These are phyloP conservation scores for Tachina lurida DNA, from an alignment of 2,888 invertebrate genomes.

Conservation along the genomic window DNA sequence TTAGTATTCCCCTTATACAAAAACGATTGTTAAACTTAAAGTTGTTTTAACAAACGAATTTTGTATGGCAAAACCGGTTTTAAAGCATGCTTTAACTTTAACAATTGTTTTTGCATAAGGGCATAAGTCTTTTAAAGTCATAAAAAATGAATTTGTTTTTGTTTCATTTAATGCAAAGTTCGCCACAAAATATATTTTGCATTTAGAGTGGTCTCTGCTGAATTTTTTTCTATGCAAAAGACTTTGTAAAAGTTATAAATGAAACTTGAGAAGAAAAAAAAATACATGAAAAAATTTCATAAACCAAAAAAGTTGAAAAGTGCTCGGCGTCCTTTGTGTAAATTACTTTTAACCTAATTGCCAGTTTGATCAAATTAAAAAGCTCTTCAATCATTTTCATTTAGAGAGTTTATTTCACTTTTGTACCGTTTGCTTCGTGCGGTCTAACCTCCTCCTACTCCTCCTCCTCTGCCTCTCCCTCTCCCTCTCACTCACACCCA, in stretches of 20 bases:
- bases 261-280: not conserved
- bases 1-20: no score
- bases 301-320: not conserved
- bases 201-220: not conserved
- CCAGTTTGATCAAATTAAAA: constrained; percentile 61
- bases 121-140: no score
- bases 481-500: not conserved
- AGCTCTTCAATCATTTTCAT: constrained; percentile 53
- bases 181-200: not conserved
- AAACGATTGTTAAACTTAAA: no score
- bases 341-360: constrained; percentile 64
- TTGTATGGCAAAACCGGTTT: no score
- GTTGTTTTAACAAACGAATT: no score
- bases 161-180: not conserved
- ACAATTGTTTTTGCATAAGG: no score
- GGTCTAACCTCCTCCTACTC: not conserved
- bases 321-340: constrained; percentile 9
- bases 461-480: not conserved
- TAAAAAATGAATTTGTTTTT: no score
- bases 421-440: not conserved
- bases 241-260: not conserved
- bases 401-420: constrained; percentile 28
- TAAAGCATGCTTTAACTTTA: no score
- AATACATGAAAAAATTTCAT: not conserved
- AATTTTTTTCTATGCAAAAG: not conserved